Percentiles rank a stretch among this genome's conserved stretches.
phyloP scores from a whole-genome alignment of 2,797 vertebrate genomes.

The Fringilla coelebs region DNA sequence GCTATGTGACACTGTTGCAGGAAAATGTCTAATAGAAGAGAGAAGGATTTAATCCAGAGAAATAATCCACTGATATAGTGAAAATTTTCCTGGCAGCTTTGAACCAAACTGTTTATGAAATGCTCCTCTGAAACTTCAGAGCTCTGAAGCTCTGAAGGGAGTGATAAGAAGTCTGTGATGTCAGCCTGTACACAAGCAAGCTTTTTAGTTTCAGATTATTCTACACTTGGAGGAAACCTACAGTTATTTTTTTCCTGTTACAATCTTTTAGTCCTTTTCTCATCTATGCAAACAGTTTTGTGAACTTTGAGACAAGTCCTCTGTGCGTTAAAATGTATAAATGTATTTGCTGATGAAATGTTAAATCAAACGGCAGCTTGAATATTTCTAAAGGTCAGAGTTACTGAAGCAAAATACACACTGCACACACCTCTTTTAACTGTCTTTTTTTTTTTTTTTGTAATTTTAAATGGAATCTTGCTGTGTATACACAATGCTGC shows the following conservation, averaged over 20 bases:
- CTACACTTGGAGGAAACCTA: not conserved
- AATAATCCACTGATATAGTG: not conserved
- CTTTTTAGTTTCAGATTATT: not conserved
- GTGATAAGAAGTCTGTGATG: not conserved
- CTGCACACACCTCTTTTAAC: not conserved
- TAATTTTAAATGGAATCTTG: not conserved
- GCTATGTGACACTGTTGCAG: not conserved
- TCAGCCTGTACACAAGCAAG: not conserved
- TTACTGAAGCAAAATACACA: not conserved
- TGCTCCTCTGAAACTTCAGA: not conserved
- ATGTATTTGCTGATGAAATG: conserved; percentile 52
- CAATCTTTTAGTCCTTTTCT: not conserved
- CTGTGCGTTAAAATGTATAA: conserved; percentile 43
- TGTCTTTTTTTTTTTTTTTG: not conserved
- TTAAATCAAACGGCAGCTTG: conserved; percentile 31
- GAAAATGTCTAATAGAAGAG: not conserved
- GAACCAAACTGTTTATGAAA: not conserved
- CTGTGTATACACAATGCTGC: not conserved
- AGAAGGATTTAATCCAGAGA: not conserved
- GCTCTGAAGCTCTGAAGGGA: not conserved
- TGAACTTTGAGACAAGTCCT: conserved; percentile 64
- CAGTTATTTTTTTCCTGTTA: not conserved
- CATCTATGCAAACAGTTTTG: conserved; percentile 2
- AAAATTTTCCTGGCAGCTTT: not conserved
- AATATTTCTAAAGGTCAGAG: conserved; percentile 60